Evolutionary conservation across 1,140 invertebrate species (phyloP).

Genomic region (Conus ventricosus): DNA sequence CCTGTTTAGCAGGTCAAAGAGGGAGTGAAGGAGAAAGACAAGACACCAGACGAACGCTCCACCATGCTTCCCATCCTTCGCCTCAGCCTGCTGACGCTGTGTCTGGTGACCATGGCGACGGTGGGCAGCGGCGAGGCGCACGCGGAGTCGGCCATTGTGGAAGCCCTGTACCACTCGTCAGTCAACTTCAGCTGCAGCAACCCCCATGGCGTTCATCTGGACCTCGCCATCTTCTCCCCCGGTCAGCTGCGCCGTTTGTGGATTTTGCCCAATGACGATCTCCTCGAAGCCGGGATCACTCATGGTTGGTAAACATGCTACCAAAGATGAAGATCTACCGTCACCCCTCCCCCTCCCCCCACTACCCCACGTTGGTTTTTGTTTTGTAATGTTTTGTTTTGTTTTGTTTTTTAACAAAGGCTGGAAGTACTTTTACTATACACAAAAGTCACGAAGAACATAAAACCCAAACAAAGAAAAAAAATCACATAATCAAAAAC

Average conservation of each 20-base stretch:
- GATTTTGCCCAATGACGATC: conserved; percentile 15
- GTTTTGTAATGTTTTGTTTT: too few species aligned
- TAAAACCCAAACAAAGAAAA: too few species aligned
- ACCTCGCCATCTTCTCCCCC: neutral
- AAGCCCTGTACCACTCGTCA: conserved; percentile 12
- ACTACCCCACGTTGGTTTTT: too few species aligned
- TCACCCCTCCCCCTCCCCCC: too few species aligned
- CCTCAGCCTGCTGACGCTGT: neutral
- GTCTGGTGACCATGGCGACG: conserved; percentile 4
- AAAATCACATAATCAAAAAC: too few species aligned
- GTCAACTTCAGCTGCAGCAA: conserved; percentile 26
- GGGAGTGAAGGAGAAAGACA: too few species aligned
- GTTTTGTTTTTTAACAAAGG: too few species aligned
- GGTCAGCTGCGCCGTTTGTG: conserved; percentile 4
- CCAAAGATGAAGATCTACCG: too few species aligned
- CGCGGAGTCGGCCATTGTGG: neutral
- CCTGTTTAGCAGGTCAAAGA: too few species aligned
- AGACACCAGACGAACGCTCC: too few species aligned
- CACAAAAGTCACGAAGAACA: too few species aligned
- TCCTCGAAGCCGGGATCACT: neutral
- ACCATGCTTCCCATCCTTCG: neutral
- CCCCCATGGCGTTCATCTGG: neutral
- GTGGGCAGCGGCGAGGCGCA: neutral
- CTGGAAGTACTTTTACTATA: too few species aligned
- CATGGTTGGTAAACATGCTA: neutral